Percentiles rank a stretch among this genome's conserved stretches.
These are phyloP conservation scores for Drosophila recens DNA, from an alignment of 2,888 invertebrate genomes.

Conservation along the genomic window DNA sequence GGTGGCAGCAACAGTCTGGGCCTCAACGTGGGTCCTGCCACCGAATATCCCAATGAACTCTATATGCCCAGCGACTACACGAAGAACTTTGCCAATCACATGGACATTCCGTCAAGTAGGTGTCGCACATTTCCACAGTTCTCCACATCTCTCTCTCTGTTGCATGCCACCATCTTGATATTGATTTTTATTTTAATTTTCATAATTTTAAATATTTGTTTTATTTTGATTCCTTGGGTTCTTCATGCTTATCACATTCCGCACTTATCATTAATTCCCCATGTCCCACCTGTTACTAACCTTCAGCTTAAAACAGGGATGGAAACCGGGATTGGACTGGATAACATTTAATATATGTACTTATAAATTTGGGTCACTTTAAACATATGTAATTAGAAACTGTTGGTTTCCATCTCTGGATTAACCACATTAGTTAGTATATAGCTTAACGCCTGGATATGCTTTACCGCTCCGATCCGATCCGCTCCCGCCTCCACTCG, in stretches of 20 bases:
- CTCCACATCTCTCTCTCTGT: constrained; percentile 45
- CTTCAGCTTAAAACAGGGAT: constrained; percentile 40
- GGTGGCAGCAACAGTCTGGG: constrained; percentile 36
- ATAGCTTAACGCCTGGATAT: constrained; percentile 20
- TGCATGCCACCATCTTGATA: constrained; percentile 50
- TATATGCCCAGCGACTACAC: constrained; percentile 84
- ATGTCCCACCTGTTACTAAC: constrained; percentile 32
- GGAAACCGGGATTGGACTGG: constrained; percentile 25
- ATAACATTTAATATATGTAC: not conserved
- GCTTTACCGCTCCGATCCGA: constrained; percentile 15
- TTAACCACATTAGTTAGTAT: constrained; percentile 27
- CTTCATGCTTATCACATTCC: constrained; percentile 11
- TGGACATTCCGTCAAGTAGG: constrained; percentile 86
- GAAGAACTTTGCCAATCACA: constrained; percentile 85
- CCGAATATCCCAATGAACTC: constrained; percentile 84
- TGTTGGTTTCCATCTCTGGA: constrained; percentile 51
- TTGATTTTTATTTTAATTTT: constrained; percentile 22
- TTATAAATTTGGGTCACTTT: not conserved
- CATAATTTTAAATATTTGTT: constrained; percentile 6
- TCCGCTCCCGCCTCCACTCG: constrained; percentile 3
- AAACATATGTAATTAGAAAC: not conserved
- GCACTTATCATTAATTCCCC: constrained; percentile 30
- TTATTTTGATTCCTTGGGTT: constrained; percentile 21
- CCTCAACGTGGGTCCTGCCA: constrained; percentile 45
- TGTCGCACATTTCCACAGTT: constrained; percentile 28